Evolutionary conservation across 2,888 invertebrate species (phyloP), one percentile per base, ranked within the genome.

Genomic region (Quadroppia sp.): DNA sequence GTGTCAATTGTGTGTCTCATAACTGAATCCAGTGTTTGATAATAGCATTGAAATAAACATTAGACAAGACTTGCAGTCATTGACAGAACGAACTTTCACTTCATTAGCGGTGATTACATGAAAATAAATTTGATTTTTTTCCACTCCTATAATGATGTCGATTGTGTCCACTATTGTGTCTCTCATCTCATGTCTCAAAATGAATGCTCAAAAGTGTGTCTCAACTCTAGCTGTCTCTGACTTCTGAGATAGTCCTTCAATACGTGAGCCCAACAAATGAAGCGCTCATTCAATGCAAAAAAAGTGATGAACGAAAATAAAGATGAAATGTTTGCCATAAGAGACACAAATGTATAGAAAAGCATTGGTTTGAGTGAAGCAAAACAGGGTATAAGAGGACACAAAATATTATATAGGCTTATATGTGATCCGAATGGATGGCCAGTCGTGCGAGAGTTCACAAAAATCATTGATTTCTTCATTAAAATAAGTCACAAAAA

Each of bases 121-220:
- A 32, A 45, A 45, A n/a, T n/a, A 69, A 69, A 69, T 69, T 69
- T 69, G 69, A 69, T 69, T 69, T 69, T 69, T 69, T 69, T 69
- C 25, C 25, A 69, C 45, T 11, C 25, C 40, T 28, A 15, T 69
- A 69, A 69, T 69, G 42, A 69, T 69, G 69, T 69, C 67, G 25
- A 45, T n/a, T 64, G 61, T 64, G 20, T 36, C 61, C 36, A 64
- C 32, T 64, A 45, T 67, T 67, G 67, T 67, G 42, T 42, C 13
- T 2, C 23, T 23, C 40, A 3, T n/a, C 17, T 69, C 36, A 9
- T 64, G 17, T 30, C 32, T 20, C n/a, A 20, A 42, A 64, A 64
- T 64, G 1, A 17, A 36, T 15, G 30, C 40, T 64, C 28, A 20
- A 30, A 61, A 64, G 20, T 20, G 2, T 64, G 28, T 28, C 56